Evolutionary conservation across 53 echinoderm and acorn worm genomes (phyloP), one percentile per base, ranked within the genome.

Genomic region (Astropecten irregularis): DNA sequence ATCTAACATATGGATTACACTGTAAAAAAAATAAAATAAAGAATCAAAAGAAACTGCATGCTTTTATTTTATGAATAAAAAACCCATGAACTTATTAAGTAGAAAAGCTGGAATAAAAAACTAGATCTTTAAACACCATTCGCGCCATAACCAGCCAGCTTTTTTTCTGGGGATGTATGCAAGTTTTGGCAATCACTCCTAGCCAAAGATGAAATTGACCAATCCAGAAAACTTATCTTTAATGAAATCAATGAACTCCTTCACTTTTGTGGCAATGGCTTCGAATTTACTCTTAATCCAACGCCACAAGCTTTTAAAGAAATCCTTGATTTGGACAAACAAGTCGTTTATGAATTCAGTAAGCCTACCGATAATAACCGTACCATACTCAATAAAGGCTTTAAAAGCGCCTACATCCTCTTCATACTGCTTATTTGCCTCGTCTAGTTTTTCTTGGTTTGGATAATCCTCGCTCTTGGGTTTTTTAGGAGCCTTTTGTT

Each of bases 231-330:
- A 74, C 15, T 74, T 32, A 2, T 74, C 25, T 74, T 74, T 74
- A 13, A 74, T 39, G 57, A 37, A 56, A 5, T 57, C 1, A 57
- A 74, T 38, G 22, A 74, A 74, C 1, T 56, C 74, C 4, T 39
- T 40, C 25, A 74, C 57, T 55, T 57, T 56, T 40, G 14, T 1
- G 0, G 20, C 56, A 74, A 74, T 42, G 9, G 21, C 57, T 39
- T 74, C 25, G 22, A 55, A 55, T 37, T 74, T 74, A 57, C 74
- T 56, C 56, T 74, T 74, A 40, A 74, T 42, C 74, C 74, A 74
- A 18, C 39, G 20, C 74, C 55, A 74, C 13, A 74, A 39, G 57
- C 74, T 74, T 11, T 3, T 54, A 54, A 74, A 74, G 40, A 74
- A 74, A 14, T 74, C 55, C 56, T 40, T 74, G 56, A 74, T 56